Evolutionary conservation across 2,888 invertebrate species (phyloP).

Genomic region (Eupithecia vulgata): DNA sequence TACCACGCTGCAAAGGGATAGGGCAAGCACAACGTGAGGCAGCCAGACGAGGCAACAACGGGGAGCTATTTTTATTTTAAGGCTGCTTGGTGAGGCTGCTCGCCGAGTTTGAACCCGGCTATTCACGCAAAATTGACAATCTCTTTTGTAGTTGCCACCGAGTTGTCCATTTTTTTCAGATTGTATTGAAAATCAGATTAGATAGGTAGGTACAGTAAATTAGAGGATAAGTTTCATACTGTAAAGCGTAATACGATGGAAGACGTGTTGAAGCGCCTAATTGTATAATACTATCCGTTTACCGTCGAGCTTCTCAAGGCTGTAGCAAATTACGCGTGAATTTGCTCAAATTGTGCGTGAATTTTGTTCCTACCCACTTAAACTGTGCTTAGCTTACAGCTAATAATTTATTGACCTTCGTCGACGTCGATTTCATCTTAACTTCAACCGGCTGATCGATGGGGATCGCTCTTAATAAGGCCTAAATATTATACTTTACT

Average conservation of each 20-base stretch:
- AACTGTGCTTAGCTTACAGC: neutral
- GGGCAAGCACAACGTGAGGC: too few relatives aligned
- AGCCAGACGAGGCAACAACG: too few relatives aligned
- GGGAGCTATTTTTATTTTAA: too few relatives aligned
- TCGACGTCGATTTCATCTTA: neutral
- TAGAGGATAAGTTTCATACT: neutral
- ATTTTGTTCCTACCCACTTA: neutral
- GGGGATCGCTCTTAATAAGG: neutral
- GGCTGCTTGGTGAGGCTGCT: too few relatives aligned
- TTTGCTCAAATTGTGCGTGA: slow-evolving; percentile 5
- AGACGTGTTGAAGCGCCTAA: neutral
- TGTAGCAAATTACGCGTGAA: neutral
- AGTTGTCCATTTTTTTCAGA: neutral
- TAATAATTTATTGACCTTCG: neutral
- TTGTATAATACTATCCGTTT: neutral
- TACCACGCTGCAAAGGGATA: too few relatives aligned
- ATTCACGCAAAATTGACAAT: neutral
- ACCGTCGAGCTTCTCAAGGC: neutral
- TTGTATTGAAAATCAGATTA: neutral
- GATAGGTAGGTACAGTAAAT: neutral
- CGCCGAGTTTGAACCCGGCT: neutral
- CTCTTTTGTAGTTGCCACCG: neutral
- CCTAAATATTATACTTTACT: too few relatives aligned
- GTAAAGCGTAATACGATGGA: neutral
- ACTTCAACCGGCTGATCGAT: neutral